Percentiles rank a stretch among this genome's conserved stretches.
These are phyloP conservation scores for Morpho achilles DNA, from an alignment of 2,888 invertebrate genomes.

Conservation along the genomic window DNA sequence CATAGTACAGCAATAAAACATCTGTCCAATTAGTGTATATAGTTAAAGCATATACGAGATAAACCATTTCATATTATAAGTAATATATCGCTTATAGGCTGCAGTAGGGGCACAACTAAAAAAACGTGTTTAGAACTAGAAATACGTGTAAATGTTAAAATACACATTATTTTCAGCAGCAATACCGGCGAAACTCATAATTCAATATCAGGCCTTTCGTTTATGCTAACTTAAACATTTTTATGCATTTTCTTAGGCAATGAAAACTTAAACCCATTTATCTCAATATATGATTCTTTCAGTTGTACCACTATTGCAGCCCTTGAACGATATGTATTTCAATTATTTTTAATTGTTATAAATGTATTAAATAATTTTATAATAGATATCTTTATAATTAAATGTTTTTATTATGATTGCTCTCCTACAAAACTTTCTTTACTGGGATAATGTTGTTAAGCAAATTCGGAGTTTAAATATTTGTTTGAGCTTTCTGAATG, in stretches of 20 bases:
- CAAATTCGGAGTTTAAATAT: neutral
- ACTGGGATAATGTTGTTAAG: neutral
- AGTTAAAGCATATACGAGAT: conserved; percentile 34
- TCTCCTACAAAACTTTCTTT: neutral
- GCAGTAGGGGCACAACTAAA: too few relatives aligned
- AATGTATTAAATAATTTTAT: neutral
- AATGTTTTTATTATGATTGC: conserved; percentile 22
- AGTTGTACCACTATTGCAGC: too few relatives aligned
- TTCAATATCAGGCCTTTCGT: too few relatives aligned
- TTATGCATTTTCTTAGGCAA: too few relatives aligned
- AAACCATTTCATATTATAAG: conserved; percentile 27
- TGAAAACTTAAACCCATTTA: too few relatives aligned
- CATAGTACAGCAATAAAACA: conserved; percentile 58
- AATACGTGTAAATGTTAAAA: too few relatives aligned
- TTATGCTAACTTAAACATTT: too few relatives aligned
- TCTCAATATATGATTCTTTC: too few relatives aligned
- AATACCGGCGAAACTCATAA: too few relatives aligned
- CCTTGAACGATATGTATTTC: too few relatives aligned
- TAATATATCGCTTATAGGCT: neutral
- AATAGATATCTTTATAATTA: neutral
- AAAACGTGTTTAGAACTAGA: too few relatives aligned
- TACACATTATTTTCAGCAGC: too few relatives aligned
- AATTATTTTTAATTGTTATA: conserved; percentile 1
- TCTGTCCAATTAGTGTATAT: conserved; percentile 53
- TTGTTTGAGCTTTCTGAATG: neutral